phyloP scores from a whole-genome alignment of 2,113 vertebrate genomes.

The Ctenomys sociabilis region DNA sequence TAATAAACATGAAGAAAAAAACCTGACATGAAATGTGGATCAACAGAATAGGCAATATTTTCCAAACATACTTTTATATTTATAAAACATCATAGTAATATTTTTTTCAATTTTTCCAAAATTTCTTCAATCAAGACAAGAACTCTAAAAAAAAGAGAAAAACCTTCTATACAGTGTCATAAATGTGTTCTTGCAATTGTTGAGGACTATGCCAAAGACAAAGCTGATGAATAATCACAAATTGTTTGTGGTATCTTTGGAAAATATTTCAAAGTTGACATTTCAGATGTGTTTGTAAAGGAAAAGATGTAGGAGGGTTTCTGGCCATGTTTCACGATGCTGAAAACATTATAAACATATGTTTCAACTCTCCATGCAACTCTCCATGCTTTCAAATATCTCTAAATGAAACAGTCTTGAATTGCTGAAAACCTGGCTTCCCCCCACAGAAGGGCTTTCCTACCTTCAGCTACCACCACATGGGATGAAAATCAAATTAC shows the following conservation, averaged over 20 bases:
- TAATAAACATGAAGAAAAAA: background rate
- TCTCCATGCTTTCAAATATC: slow-evolving; percentile 17
- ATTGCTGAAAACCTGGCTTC: background rate
- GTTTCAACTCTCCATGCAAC: background rate
- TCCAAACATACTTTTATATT: background rate
- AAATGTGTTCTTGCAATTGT: background rate
- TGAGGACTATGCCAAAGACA: background rate
- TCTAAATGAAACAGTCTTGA: background rate
- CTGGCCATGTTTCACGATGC: background rate
- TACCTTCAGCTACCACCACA: background rate
- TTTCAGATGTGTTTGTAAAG: slow-evolving; percentile 15
- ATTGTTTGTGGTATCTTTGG: background rate
- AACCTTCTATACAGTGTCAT: background rate
- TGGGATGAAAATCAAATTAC: background rate
- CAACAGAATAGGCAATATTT: background rate
- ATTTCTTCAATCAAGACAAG: background rate
- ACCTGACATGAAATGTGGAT: background rate
- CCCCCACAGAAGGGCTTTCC: background rate
- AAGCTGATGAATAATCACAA: background rate
- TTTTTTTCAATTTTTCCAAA: background rate
- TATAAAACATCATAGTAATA: slow-evolving; percentile 7
- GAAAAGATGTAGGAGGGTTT: background rate
- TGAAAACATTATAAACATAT: slow-evolving; percentile 19
- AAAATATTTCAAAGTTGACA: background rate
- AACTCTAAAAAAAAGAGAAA: background rate